Base-by-base conservation (phyloP, 1,140 invertebrate species). In the Calephelis nemesis region DNA sequence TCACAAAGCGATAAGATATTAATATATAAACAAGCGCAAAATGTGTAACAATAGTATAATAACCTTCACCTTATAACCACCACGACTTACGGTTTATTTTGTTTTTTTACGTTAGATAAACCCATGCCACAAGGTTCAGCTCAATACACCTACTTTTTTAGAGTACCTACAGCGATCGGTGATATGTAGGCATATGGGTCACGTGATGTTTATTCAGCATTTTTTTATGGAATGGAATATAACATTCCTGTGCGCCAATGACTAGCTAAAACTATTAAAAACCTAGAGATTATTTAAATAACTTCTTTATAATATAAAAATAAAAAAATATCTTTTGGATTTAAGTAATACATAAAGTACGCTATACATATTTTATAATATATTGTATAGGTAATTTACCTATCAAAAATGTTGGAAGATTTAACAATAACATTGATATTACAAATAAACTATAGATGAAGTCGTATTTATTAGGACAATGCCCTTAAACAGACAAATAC, bases 1-100 rank as follows among this genome's bases (percentile, higher is more conserved):
- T 66, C 65, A 66, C 65, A 66, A 66, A 45, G 65, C 49, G 30
- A 45, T 49, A 60, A 60, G 13, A 66, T 58, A 66, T 54, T 66
- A 66, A 58, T 58, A 66, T 66, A 66, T 66, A 66, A 66, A 66
- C 19, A 66, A 58, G 65, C 48, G 65, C 65, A 40, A 66, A 66
- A 54, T 66, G 50, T 58, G 65, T 54, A 15, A 58, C 65, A 67
- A 58, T 45, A 67, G 54, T 58, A 58, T 40, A 40, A 66, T 66
- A 67, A 67, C 50, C 52, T 58, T 67, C 65, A 58, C 65, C 65
- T 67, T 58, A 67, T 15, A 67, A 67, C 50, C 50, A 67, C 50
- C 65, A 67, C 65, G 65, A 67, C 50, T 66, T 66, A 66, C 65
- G 39, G 19, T 66, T 52, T 66, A 45, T 52, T 66, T 66, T 66